Evolutionary conservation across 2,888 invertebrate genomes (phyloP), one percentile per base, ranked within the genome.

Genomic region (Tricholauxania praeusta): DNA sequence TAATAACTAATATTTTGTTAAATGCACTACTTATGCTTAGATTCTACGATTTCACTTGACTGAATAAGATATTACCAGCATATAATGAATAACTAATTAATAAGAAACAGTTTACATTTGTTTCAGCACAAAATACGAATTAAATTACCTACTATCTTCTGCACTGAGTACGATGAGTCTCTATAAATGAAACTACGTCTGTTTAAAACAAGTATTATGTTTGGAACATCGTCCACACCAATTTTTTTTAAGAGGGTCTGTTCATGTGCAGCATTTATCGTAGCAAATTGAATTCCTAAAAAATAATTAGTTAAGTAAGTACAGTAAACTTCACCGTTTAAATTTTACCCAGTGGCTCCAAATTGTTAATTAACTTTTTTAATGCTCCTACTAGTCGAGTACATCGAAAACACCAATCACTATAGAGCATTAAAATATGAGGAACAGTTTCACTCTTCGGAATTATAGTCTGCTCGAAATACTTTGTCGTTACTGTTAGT

Each of bases 341-440:
- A n/a, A 2, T 4, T 49, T 63, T 76, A 76, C 98, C 98, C 53
- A 94, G 85, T 0, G 95, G 95, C 83, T 96, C 95, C 71, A 98
- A 88, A 60, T 97, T 94, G 80, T 96, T 94, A 57, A 96, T 93
- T 68, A 98, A 89, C 76, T 94, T 91, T 66, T 95, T 90, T 91
- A 97, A 96, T 12, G 94, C 91, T 1, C 93, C 93, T 63, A 96
- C 96, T n/a, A 94, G 92, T 81, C 93, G 93, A 76, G 96, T 92
- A 86, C 98, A 98, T 65, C 95, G 92, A 86, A 96, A 95, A 85
- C 98, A 98, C 94, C 96, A 97, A 87, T 98, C 97, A 10, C 95
- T 94, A 87, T 97, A 98, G 86, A 96, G 96, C 79, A 98, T 91
- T 65, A 98, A 90, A 72, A 98, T 88, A 74, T 96, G 93, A 12